phyloP scores from a whole-genome alignment of 2,888 invertebrate species.

The Chymomyza fuscimana region DNA sequence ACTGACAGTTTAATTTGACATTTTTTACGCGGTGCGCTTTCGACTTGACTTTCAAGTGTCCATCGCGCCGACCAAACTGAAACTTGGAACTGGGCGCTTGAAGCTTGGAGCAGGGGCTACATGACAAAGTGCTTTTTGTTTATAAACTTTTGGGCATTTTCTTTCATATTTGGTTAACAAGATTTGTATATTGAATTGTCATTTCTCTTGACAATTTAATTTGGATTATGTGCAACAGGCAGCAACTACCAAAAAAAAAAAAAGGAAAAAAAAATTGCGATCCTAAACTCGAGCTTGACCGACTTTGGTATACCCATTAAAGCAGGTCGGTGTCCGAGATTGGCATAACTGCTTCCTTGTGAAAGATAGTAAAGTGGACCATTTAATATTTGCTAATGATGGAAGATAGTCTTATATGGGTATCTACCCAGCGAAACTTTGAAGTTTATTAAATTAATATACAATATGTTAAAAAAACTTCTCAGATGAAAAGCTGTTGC shows the following conservation, averaged over 20 bases:
- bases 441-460: too few relatives aligned
- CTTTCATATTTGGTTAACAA: constrained; percentile 55
- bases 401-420: too few relatives aligned
- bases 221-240: constrained; percentile 69
- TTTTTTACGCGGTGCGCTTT: constrained; percentile 30
- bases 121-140: constrained; percentile 65
- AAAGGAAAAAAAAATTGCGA: constrained; percentile 10
- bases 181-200: constrained; percentile 70
- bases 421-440: too few relatives aligned
- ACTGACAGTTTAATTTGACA: constrained; percentile 74
- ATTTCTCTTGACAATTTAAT: constrained; percentile 74
- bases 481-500: too few relatives aligned
- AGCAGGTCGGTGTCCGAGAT: too few relatives aligned
- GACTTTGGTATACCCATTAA: too few relatives aligned
- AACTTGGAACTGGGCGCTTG: background rate
- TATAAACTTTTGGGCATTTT: constrained; percentile 25
- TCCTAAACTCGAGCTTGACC: too few relatives aligned
- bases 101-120: constrained; percentile 22
- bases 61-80: background rate
- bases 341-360: too few relatives aligned
- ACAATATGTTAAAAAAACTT: too few relatives aligned
- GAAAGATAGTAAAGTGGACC: too few relatives aligned
- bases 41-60: constrained; percentile 2
- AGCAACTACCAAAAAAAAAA: constrained; percentile 36
- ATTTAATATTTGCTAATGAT: too few relatives aligned